Evolutionary conservation across 1,140 invertebrate genomes (phyloP).

Genomic region (Heliothis virescens): DNA sequence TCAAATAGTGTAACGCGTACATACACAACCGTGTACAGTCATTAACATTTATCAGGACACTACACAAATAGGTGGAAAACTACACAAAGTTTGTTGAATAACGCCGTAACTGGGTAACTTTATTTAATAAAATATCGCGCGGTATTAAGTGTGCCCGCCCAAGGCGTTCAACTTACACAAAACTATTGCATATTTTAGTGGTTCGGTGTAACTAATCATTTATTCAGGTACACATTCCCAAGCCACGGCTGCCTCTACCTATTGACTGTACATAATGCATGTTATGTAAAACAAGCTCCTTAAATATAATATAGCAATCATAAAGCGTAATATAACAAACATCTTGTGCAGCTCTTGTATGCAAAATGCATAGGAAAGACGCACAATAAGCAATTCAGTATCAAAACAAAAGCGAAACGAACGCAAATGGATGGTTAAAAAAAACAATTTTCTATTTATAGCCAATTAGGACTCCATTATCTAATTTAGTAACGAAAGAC

Average conservation of each 20-base stretch:
- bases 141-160: slow-evolving; percentile 68
- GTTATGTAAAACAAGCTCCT: slow-evolving; percentile 60
- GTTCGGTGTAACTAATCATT: slow-evolving; percentile 75
- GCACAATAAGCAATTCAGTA: not conserved
- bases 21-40: slow-evolving; percentile 50
- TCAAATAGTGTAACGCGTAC: slow-evolving; percentile 50
- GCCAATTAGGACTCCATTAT: slow-evolving; percentile 24
- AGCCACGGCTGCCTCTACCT: slow-evolving; percentile 71
- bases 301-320: slow-evolving; percentile 41
- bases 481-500: slow-evolving; percentile 16
- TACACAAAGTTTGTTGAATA: slow-evolving; percentile 70
- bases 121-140: slow-evolving; percentile 79
- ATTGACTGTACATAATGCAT: slow-evolving; percentile 79
- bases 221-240: slow-evolving; percentile 79
- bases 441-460: not conserved
- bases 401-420: not conserved
- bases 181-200: slow-evolving; percentile 83
- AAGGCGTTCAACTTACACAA: slow-evolving; percentile 80
- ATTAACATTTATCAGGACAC: slow-evolving; percentile 59
- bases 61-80: slow-evolving; percentile 69
- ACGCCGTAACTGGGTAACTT: slow-evolving; percentile 62
- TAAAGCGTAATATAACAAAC: too few relatives aligned
- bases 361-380: not conserved
- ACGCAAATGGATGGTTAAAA: too few relatives aligned
- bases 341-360: not conserved